phyloP scores from a whole-genome alignment of 1,140 invertebrate species.

The Sitophilus oryzae region DNA sequence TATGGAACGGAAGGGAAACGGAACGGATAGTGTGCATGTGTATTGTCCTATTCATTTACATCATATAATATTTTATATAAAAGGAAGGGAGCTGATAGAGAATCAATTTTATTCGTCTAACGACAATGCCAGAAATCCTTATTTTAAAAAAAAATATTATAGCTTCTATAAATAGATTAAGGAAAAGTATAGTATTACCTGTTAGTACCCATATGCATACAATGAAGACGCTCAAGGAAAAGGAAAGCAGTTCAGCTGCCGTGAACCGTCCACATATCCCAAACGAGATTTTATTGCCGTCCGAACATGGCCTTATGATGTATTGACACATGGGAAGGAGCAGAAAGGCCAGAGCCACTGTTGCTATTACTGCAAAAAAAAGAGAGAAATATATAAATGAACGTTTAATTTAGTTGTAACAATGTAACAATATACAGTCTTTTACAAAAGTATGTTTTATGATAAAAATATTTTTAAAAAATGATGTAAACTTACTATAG shows the following conservation, averaged over 20 bases:
- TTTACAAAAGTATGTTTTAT: no score
- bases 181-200: conserved; percentile 46
- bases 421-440: no score
- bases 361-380: conserved; percentile 80
- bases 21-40: no score
- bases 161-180: not conserved
- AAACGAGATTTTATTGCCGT: conserved; percentile 85
- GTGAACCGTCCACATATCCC: conserved; percentile 86
- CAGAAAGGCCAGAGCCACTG: conserved; percentile 91
- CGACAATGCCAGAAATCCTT: not conserved
- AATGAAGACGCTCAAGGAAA: conserved; percentile 85
- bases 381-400: no score
- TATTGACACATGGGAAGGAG: conserved; percentile 96
- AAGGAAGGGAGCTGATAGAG: no score
- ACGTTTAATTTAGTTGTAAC: no score
- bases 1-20: no score
- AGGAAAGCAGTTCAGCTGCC: conserved; percentile 87
- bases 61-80: no score
- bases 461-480: no score
- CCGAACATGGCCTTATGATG: conserved; percentile 80
- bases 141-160: not conserved
- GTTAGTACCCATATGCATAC: conserved; percentile 96
- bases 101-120: no score
- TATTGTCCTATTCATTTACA: no score
- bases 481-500: no score